Evolutionary conservation across 2,888 invertebrate species (phyloP).

Genomic region (Ornithoptera priamus): DNA sequence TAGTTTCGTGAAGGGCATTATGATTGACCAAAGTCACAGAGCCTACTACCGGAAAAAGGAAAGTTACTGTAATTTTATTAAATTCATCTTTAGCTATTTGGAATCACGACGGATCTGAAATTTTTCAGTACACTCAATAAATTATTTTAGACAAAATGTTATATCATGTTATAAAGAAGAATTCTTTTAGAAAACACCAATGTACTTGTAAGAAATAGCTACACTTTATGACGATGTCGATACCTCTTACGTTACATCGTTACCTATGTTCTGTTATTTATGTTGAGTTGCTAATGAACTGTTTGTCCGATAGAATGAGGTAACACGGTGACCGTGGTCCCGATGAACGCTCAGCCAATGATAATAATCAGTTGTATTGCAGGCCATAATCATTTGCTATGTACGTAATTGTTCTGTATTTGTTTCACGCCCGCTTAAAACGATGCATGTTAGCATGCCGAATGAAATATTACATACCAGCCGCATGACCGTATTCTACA

Average conservation of each 20-base stretch:
- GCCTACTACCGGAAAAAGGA: no score
- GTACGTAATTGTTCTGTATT: constrained; percentile 19
- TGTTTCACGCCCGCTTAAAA: constrained; percentile 22
- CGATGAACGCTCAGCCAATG: constrained; percentile 37
- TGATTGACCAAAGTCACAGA: no score
- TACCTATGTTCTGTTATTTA: not conserved
- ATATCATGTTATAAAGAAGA: no score
- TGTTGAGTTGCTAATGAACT: constrained; percentile 17
- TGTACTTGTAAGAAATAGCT: not conserved
- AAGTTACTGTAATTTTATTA: no score
- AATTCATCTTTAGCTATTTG: no score
- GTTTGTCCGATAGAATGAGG: constrained; percentile 36
- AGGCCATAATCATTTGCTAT: constrained; percentile 13
- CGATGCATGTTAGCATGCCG: constrained; percentile 8
- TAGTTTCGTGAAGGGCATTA: no score
- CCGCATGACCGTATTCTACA: not conserved
- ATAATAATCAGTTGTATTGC: constrained; percentile 12
- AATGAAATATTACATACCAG: not conserved
- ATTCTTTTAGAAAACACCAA: no score
- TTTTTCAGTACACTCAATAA: no score
- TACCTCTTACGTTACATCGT: not conserved
- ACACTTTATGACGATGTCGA: not conserved
- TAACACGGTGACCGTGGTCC: constrained; percentile 58
- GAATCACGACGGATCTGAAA: no score
- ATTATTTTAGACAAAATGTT: not conserved